Evolutionary conservation across 2,888 invertebrate genomes (phyloP).

Genomic region (Argyresthia albistria): DNA sequence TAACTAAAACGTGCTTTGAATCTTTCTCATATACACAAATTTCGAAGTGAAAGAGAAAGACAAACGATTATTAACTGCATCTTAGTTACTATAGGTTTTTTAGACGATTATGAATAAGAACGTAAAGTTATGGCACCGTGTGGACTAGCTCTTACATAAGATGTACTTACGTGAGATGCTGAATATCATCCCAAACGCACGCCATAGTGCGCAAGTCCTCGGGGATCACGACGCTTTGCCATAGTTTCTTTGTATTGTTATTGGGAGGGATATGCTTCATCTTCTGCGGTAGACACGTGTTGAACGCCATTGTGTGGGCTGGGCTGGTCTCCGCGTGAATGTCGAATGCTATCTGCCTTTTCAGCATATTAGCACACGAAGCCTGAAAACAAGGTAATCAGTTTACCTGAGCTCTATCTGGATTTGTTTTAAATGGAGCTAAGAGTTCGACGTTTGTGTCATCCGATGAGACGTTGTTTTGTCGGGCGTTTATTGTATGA

Average conservation of each 20-base stretch:
- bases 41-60: conserved; percentile 16
- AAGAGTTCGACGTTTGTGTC: neutral
- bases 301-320: conserved; percentile 64
- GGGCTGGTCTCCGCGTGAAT: conserved; percentile 58
- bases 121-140: conserved; percentile 4
- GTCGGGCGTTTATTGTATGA: no score
- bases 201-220: conserved; percentile 74
- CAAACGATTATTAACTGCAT: neutral
- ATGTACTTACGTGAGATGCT: conserved; percentile 64
- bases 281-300: conserved; percentile 57
- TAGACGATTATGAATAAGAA: neutral
- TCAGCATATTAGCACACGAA: conserved; percentile 58
- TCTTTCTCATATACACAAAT: neutral
- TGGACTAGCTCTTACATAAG: conserved; percentile 1
- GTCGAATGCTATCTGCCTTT: conserved; percentile 59
- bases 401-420: neutral
- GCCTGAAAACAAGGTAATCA: conserved; percentile 28
- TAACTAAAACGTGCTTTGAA: neutral
- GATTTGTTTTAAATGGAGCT: neutral
- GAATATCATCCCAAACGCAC: conserved; percentile 75
- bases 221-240: conserved; percentile 71
- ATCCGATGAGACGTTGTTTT: neutral
- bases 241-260: conserved; percentile 64
- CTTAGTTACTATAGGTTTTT: neutral
- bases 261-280: conserved; percentile 65